Evolutionary conservation across 2,888 invertebrate genomes (phyloP), one percentile per base, ranked within the genome.

Genomic region (Sympetrum striolatum): DNA sequence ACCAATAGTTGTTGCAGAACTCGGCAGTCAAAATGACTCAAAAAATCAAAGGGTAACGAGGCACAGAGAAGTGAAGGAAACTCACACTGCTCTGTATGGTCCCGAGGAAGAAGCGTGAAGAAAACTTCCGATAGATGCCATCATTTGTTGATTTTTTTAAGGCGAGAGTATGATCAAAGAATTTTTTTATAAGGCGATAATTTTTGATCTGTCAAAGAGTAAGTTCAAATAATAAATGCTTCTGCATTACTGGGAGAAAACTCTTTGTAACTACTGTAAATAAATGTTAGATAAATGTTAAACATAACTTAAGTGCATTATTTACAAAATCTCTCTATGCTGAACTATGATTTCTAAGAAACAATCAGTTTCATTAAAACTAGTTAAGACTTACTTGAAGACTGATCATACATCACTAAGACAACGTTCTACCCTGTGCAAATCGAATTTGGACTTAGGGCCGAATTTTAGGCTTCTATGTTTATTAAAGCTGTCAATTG

Each of bases 41-140:
- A 37, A 86, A 58, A 86, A 64, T 37, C 86, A 58, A 31, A 86
- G 86, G 86, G 53, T 86, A 22, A 37, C 37, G 18, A 58, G 86
- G 6, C 86, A 86, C n/a, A 86, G 60, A 39, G 86, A 60, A 86
- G 31, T 86, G 0, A 86, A 86, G 60, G 86, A 86, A 60, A 86
- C 86, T 35, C 60, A 35, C 15, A 86, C 86, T n/a, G 15, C 86
- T 60, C 60, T 86, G 22, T 86, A 86, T 64, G 86, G 22, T 86
- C 60, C 86, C 0, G 82, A 82, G 35, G 86, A 86, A 37, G 35
- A 86, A 37, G 1, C 37, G 31, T 6, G 31, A 73, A 12, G 31
- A 31, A 73, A 31, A 25, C 14, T 2, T 31, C 14, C 5, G n/a
- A 64, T 0, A 64, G 60, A 60, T 18, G 64, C 25, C 64, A 73